A percentile compares a stretch with the other conserved stretches of the same genome.
Evolutionary conservation across 2,888 invertebrate species (phyloP).

Genomic region (Lasioglossum villosulum): DNA sequence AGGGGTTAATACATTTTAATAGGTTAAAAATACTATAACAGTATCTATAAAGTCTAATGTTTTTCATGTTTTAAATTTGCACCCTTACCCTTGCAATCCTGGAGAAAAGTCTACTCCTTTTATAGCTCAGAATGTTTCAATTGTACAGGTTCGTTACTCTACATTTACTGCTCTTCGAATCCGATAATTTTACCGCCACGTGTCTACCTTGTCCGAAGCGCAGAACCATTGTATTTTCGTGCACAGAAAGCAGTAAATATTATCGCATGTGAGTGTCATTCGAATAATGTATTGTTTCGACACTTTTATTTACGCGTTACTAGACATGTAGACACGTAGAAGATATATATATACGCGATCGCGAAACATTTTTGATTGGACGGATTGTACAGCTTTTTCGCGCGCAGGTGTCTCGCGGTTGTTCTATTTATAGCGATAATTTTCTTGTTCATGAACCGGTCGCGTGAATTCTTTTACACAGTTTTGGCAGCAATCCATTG

Average conservation of each 20-base stretch:
- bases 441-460: constrained; percentile 39
- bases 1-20: too few species aligned
- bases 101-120: too few species aligned
- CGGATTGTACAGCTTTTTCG: constrained; percentile 3
- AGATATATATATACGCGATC: not conserved
- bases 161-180: too few species aligned
- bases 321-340: too few species aligned
- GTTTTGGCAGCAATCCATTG: constrained; percentile 50
- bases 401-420: not conserved
- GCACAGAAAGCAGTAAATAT: not conserved
- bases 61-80: too few species aligned
- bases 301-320: not conserved
- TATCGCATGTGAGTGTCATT: not conserved
- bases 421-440: constrained; percentile 60
- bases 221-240: not conserved
- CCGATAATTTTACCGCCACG: not conserved
- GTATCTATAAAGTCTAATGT: too few species aligned
- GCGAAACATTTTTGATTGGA: not conserved
- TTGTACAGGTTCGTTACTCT: not conserved
- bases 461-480: constrained; percentile 43
- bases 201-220: not conserved
- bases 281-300: not conserved
- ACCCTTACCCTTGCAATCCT: too few species aligned
- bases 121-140: too few species aligned
- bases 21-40: too few species aligned